These are phyloP conservation scores for Ischnura elegans DNA, from an alignment of 2,888 invertebrate genomes.

Conservation along the genomic window DNA sequence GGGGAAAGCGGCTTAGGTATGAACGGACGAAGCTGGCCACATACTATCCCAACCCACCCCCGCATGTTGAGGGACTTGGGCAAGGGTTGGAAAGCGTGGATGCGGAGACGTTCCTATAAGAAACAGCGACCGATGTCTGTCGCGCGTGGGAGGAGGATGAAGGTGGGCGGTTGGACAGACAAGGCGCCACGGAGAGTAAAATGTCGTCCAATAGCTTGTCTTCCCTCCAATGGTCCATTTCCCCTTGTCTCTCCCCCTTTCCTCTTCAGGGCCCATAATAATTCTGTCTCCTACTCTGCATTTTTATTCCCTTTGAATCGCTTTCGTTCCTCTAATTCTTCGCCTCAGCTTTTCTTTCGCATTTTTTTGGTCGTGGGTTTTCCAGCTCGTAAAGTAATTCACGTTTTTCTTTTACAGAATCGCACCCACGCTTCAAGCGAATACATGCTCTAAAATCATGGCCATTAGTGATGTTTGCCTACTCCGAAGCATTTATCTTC, in stretches of 20 bases:
- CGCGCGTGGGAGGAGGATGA: background rate
- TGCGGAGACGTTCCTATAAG: background rate
- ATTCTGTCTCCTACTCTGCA: background rate
- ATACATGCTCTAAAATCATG: background rate
- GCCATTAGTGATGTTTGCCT: background rate
- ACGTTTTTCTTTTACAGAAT: background rate
- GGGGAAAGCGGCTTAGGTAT: background rate
- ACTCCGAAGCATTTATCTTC: background rate
- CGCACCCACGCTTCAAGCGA: background rate
- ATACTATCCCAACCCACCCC: background rate
- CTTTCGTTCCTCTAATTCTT: background rate
- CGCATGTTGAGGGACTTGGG: background rate
- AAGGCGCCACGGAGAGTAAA: background rate
- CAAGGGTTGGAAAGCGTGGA: background rate
- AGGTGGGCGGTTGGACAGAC: background rate
- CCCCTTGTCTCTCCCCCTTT: background rate
- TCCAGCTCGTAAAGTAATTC: background rate
- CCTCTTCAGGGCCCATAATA: background rate
- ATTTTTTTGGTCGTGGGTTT: background rate
- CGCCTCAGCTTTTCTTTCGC: background rate
- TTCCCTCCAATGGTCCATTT: background rate
- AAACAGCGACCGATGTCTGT: conserved; percentile 6
- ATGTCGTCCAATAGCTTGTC: background rate
- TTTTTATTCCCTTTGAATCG: background rate
- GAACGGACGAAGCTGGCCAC: background rate